Evolutionary conservation across 2,888 invertebrate species (phyloP), one percentile per base, ranked within the genome.

Genomic region (Nemapogon koenigi): DNA sequence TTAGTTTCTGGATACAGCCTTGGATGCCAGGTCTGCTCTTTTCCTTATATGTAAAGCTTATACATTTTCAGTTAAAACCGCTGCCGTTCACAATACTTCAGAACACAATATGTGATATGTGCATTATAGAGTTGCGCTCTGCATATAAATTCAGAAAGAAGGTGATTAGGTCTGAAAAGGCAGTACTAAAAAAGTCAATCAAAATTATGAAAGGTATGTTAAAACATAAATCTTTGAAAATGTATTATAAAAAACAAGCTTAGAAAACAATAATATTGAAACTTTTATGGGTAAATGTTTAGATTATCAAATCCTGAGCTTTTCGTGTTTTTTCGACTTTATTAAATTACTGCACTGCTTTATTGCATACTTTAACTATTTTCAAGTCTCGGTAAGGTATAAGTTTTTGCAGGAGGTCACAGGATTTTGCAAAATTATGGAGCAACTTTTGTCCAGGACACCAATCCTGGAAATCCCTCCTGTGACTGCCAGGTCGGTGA

Each of bases 101-200:
- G 4, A 15, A 8, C 16, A 16, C 40, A 6, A 45, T 45, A 40
- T 45, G 45, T 13, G 45, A 45, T 11, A 32, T 44, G 8, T 44
- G 44, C 32, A 41, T 44, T 16, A 41, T 31, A 1, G 32, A 38
- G n/a, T 29, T 44, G 18, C 26, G 45, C 1, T 29, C 33, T 25
- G 42, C 42, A 1, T 2, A 35, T 15, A 18, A 32, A 4, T 45
- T 45, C 35, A 33, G 35, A 10, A 26, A 37, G 1, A 42, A 42
- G 22, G 45, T 45, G 17, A 30, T 27, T 16, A 26, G 36, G 11
- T 42, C 37, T 4, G 29, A 37, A 29, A 4, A 26, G 3, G 10
- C 10, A 22, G 6, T 26, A 13, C n/a, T 15, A 3, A 4, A 14
- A 3, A 16, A 15, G n/a, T 27, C 14, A 14, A 27, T 11, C n/a